Evolutionary conservation across 2,797 vertebrate species (phyloP).

Genomic region (Dallia pectoralis): DNA sequence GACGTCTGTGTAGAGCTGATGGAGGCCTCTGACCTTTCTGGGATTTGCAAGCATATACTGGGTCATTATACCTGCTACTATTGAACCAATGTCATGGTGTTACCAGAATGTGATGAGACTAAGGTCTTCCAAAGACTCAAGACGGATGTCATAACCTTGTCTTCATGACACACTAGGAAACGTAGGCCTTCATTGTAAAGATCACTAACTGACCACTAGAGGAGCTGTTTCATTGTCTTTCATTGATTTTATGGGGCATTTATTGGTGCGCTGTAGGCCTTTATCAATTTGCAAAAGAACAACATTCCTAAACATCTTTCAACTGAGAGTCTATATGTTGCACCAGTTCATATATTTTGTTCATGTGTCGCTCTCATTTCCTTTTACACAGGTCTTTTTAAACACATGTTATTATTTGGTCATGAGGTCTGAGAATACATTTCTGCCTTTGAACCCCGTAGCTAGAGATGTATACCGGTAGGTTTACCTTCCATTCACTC

Average conservation of each 20-base stretch:
- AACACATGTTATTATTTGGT: conserved; percentile 10
- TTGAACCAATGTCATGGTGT: conserved; percentile 25
- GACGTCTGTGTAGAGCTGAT: conserved; percentile 80
- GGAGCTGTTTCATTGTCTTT: conserved; percentile 38
- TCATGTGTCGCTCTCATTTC: conserved; percentile 47
- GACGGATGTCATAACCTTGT: conserved; percentile 47
- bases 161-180: conserved; percentile 37
- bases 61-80: conserved; percentile 3
- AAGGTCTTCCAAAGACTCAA: conserved; percentile 44
- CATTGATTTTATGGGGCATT: conserved; percentile 42
- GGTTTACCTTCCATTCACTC: too few relatives aligned
- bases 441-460: conserved; percentile 2
- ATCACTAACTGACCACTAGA: conserved; percentile 13
- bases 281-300: conserved; percentile 42
- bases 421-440: neutral
- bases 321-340: conserved; percentile 6
- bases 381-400: conserved; percentile 45
- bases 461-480: too few relatives aligned
- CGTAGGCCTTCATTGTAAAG: neutral
- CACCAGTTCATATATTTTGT: neutral
- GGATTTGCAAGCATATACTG: neutral
- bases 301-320: conserved; percentile 44
- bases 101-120: conserved; percentile 56
- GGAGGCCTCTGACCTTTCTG: neutral
- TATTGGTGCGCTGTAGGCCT: conserved; percentile 32